Evolutionary conservation across 2,113 vertebrate genomes (phyloP).

Genomic region (Catharus fuscescens): DNA sequence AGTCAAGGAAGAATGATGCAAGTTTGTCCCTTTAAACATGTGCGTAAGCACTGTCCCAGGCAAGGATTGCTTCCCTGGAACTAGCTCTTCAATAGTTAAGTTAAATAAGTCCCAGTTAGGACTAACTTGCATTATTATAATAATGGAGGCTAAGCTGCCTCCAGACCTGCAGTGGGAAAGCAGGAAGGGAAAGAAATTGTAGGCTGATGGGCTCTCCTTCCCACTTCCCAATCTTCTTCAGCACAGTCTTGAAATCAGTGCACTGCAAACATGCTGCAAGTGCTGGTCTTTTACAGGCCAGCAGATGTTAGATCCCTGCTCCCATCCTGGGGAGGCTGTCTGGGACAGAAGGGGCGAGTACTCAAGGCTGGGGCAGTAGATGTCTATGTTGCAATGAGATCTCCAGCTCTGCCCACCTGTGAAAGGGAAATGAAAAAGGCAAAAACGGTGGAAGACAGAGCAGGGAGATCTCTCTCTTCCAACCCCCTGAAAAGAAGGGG

Average conservation of each 20-base stretch:
- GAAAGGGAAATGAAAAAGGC: background rate
- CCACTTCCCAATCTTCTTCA: background rate
- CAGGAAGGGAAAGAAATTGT: background rate
- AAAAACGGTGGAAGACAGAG: background rate
- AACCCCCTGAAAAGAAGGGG: background rate
- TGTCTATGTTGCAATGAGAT: background rate
- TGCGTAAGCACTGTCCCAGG: background rate
- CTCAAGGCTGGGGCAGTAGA: background rate
- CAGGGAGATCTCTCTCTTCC: background rate
- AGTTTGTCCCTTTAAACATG: constrained; percentile 12
- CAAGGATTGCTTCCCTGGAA: background rate
- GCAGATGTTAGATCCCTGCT: background rate
- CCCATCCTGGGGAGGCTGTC: background rate
- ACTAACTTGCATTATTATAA: background rate
- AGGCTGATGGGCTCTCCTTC: background rate
- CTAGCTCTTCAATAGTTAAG: background rate
- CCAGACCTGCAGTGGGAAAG: background rate
- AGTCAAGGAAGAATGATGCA: constrained; percentile 49
- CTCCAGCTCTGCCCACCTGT: background rate
- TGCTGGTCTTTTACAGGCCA: background rate
- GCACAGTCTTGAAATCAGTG: background rate
- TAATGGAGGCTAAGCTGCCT: background rate
- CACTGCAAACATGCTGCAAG: background rate
- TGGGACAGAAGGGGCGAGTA: background rate
- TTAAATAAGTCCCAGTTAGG: background rate